phyloP scores from a whole-genome alignment of 2,113 vertebrate species.

The Hippocampus barbouri region DNA sequence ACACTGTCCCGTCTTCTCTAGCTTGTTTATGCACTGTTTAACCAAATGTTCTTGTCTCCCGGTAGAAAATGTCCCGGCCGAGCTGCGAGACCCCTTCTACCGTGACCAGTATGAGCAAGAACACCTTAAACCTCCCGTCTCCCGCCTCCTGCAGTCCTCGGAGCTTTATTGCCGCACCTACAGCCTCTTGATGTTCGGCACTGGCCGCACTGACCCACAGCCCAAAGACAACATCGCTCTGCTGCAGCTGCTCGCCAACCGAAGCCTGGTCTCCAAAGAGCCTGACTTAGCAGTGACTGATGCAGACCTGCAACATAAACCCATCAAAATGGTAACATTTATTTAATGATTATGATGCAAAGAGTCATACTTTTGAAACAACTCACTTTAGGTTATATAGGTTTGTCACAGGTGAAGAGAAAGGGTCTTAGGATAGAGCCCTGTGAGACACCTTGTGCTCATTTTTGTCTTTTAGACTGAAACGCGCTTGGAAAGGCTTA shows the following conservation, averaged over 20 bases:
- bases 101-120: conserved; percentile 92
- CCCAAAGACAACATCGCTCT: conserved; percentile 75
- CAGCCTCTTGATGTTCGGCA: conserved; percentile 65
- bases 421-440: neutral
- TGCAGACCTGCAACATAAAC: conserved; percentile 79
- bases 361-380: neutral
- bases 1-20: neutral
- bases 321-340: conserved; percentile 81
- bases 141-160: conserved; percentile 80
- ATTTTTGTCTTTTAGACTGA: neutral
- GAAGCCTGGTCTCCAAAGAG: conserved; percentile 70
- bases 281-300: conserved; percentile 74
- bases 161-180: conserved; percentile 87
- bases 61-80: conserved; percentile 82
- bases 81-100: conserved; percentile 88
- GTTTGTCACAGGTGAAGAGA: neutral
- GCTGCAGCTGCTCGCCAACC: conserved; percentile 74
- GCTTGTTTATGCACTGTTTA: conserved; percentile 19
- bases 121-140: conserved; percentile 88
- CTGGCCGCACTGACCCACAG: conserved; percentile 46
- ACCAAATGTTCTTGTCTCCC: conserved; percentile 22
- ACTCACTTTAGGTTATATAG: neutral
- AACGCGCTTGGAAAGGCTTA: neutral
- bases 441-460: neutral
- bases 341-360: neutral